Percentiles rank a stretch among this genome's conserved stretches.
Evolutionary conservation across 2,888 invertebrate species (phyloP).

Genomic region (Athrips mouffetella): DNA sequence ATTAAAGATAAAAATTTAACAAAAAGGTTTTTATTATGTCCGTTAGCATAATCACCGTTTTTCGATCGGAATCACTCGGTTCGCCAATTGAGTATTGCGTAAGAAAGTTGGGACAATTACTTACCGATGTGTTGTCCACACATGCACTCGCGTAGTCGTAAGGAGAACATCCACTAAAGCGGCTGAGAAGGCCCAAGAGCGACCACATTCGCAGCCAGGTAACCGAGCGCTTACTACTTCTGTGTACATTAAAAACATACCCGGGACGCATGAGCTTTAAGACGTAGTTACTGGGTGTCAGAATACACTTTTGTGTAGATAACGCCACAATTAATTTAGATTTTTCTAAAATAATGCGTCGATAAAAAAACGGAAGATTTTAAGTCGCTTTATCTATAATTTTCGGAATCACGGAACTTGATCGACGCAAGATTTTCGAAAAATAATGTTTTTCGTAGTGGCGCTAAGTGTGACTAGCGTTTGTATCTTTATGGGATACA

Average conservation of each 20-base stretch:
- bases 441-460: background rate
- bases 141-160: slow-evolving; percentile 78
- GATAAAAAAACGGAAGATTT: no score
- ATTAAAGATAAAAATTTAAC: no score
- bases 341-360: slow-evolving; percentile 4
- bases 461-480: slow-evolving; percentile 2
- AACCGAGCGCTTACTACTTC: slow-evolving; percentile 67
- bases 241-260: slow-evolving; percentile 47
- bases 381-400: no score
- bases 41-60: no score
- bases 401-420: no score
- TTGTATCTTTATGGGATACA: slow-evolving; percentile 19
- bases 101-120: slow-evolving; percentile 52
- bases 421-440: background rate
- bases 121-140: slow-evolving; percentile 77
- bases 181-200: slow-evolving; percentile 78
- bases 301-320: slow-evolving; percentile 35
- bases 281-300: slow-evolving; percentile 53
- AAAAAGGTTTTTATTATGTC: no score
- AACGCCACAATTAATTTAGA: slow-evolving; percentile 24
- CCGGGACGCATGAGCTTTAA: slow-evolving; percentile 65
- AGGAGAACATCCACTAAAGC: slow-evolving; percentile 79
- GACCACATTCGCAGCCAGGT: slow-evolving; percentile 79
- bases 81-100: slow-evolving; percentile 51
- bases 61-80: slow-evolving; percentile 27